phyloP scores from a whole-genome alignment of 2,113 vertebrate genomes.

The Polypterus bichir region DNA sequence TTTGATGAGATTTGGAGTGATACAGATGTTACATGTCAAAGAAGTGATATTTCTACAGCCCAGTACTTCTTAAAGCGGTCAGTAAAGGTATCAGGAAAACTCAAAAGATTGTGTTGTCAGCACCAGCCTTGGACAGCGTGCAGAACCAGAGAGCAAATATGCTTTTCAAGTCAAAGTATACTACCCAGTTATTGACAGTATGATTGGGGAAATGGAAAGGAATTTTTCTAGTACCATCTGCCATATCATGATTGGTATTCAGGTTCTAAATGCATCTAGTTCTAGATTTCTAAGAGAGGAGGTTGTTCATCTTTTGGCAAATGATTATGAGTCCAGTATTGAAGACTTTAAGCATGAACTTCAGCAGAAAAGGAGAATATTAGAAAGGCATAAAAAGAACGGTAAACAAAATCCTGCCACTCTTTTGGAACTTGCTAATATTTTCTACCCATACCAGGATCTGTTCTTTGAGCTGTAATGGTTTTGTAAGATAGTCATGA shows the following conservation, averaged over 20 bases:
- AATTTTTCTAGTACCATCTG: slow-evolving; percentile 12
- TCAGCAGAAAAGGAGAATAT: slow-evolving; percentile 7
- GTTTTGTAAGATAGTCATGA: no score
- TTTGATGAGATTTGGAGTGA: no score
- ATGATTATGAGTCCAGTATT: slow-evolving; percentile 16
- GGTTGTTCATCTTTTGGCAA: slow-evolving; percentile 6
- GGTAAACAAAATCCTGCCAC: slow-evolving; percentile 11
- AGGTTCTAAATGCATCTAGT: slow-evolving; percentile 12
- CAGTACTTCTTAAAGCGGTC: no score
- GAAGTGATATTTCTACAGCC: no score
- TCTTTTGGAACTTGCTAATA: slow-evolving; percentile 8
- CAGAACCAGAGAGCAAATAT: slow-evolving; percentile 7
- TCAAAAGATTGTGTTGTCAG: slow-evolving; percentile 12
- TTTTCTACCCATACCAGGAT: slow-evolving; percentile 6
- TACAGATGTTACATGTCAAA: no score
- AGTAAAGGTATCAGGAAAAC: slow-evolving; percentile 8
- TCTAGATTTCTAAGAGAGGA: slow-evolving; percentile 12
- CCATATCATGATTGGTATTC: slow-evolving; percentile 13
- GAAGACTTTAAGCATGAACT: slow-evolving; percentile 15
- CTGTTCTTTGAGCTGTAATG: no score
- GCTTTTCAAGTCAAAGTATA: slow-evolving; percentile 7
- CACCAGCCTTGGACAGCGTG: slow-evolving; percentile 9
- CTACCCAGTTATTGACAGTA: slow-evolving; percentile 13
- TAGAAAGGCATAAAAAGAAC: slow-evolving; percentile 10
- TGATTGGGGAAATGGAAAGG: slow-evolving; percentile 14